Evolutionary conservation across 2,113 vertebrate species (phyloP), one percentile per base, ranked within the genome.

Genomic region (Bufo gargarizans): DNA sequence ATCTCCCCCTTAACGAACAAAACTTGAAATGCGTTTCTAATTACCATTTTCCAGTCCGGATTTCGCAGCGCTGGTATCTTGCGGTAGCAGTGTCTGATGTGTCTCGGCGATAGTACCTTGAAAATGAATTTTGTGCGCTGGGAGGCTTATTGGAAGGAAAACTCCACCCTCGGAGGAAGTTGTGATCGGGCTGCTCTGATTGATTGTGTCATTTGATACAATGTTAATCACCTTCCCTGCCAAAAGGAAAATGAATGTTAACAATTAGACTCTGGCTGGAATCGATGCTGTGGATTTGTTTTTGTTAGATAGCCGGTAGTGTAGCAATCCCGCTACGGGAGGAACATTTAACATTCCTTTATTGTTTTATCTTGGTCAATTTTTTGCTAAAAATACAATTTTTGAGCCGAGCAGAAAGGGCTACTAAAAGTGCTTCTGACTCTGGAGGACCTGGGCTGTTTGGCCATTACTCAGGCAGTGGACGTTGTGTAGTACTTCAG

Each of bases 211-310:
- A 74, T 72, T 0, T 0, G 86, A 82, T 91, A 86, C 84, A 91
- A 77, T 89, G 87, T 89, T 85, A 8, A 86, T 85, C 22, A 1
- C 6, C 33, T 84, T 53, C 63, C 83, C 58, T 6, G 0, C 56
- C n/a, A 74, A 20, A 91, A 80, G 61, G 84, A 67, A 87, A 88
- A 90, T 86, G 7, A 67, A 67, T 79, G 8, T 86, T 92, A 89
- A 61, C 33, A 77, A 86, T 86, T 59, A 86, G 76, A 53, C 71
- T 14, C 1, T 65, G 74, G 55, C 71, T 65, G 85, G 55, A 86
- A 19, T 50, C 59, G 4, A 43, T 77, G 72, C 58, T 55, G 10
- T 55, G 65, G 71, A 69, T 84, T 84, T 84, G 82, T 84, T 84
- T 84, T 71, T 65, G 63, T 84, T 84, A 69, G 81, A 53, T 83